Evolutionary conservation across 2,888 invertebrate species (phyloP).

Genomic region (Caenorhabditis sp.): DNA sequence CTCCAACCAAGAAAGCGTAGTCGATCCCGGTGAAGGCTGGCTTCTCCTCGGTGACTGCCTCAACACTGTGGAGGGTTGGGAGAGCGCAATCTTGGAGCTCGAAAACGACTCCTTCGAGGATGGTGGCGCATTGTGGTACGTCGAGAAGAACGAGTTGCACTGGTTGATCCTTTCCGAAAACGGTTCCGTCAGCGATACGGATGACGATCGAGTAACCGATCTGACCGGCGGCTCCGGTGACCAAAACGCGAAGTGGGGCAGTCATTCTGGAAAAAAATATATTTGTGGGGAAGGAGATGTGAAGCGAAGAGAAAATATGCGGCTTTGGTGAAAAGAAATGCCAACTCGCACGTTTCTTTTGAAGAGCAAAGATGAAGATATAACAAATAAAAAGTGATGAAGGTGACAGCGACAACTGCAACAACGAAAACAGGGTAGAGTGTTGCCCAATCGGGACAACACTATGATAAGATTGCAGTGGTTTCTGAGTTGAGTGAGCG

Average conservation of each 20-base stretch:
- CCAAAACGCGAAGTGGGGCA: slow-evolving; percentile 85
- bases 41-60: slow-evolving; percentile 92
- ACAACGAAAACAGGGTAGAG: slow-evolving; percentile 7
- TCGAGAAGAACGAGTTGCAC: slow-evolving; percentile 93
- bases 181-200: slow-evolving; percentile 89
- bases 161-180: slow-evolving; percentile 85
- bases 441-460: slow-evolving; percentile 52
- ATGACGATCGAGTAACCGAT: slow-evolving; percentile 97
- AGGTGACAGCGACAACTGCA: slow-evolving; percentile 8
- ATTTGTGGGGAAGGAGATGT: not conserved
- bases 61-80: slow-evolving; percentile 90
- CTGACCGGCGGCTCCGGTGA: slow-evolving; percentile 99
- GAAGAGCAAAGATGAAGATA: slow-evolving; percentile 18
- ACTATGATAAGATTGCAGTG: slow-evolving; percentile 37
- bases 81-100: slow-evolving; percentile 96
- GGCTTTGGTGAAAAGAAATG: not conserved
- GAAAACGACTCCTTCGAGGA: slow-evolving; percentile 98
- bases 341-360: slow-evolving; percentile 8
- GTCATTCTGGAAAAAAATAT: slow-evolving; percentile 55
- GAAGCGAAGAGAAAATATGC: not conserved
- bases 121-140: slow-evolving; percentile 95
- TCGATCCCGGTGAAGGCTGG: slow-evolving; percentile 97
- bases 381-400: not conserved
- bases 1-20: slow-evolving; percentile 96
- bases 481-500: slow-evolving; percentile 23